Evolutionary conservation across 2,888 invertebrate genomes (phyloP).

Genomic region (Gari tellinella): DNA sequence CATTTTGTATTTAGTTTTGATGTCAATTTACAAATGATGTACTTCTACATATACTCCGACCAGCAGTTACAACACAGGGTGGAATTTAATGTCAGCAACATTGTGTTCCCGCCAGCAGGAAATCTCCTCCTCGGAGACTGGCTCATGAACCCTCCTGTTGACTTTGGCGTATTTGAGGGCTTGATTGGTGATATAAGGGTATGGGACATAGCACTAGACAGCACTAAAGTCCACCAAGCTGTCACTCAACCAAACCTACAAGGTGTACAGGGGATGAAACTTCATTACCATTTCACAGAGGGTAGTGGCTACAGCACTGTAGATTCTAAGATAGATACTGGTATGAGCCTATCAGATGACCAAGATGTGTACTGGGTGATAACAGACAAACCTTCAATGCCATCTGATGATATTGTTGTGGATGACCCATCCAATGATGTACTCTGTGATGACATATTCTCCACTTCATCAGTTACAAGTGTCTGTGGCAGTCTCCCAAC

Average conservation of each 20-base stretch:
- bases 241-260: constrained; percentile 16
- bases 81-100: neutral
- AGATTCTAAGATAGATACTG: constrained; percentile 20
- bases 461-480: constrained; percentile 5
- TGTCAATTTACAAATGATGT: constrained; percentile 11
- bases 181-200: constrained; percentile 57
- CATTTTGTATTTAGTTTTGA: constrained; percentile 53
- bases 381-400: constrained; percentile 27
- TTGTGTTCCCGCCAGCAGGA: constrained; percentile 33
- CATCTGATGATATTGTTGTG: neutral
- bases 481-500: constrained; percentile 29
- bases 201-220: constrained; percentile 57
- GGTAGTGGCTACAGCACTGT: constrained; percentile 32
- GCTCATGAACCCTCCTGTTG: constrained; percentile 38
- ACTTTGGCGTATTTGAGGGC: constrained; percentile 37
- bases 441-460: constrained; percentile 27
- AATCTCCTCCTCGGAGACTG: constrained; percentile 54
- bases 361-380: constrained; percentile 38
- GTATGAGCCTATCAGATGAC: constrained; percentile 20
- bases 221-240: constrained; percentile 11
- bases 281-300: constrained; percentile 42
- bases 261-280: constrained; percentile 14
- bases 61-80: neutral
- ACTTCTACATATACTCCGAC: constrained; percentile 13
- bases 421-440: constrained; percentile 6